These are phyloP conservation scores for Syngnathoides biaculeatus DNA, from an alignment of 2,113 vertebrate species.

Conservation along the genomic window DNA sequence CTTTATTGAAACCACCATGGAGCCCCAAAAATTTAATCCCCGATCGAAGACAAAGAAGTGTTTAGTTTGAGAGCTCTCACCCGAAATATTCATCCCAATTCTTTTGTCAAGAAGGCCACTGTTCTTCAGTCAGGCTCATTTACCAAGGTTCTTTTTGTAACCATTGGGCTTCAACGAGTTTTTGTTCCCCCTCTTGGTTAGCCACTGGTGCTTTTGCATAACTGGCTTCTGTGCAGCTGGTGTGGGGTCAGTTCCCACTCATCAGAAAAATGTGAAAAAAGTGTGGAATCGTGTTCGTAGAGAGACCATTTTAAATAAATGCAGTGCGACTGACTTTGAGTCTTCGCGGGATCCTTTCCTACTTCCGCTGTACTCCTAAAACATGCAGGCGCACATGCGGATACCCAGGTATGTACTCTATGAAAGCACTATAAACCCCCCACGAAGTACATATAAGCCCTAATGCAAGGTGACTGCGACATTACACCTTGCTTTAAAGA, in stretches of 20 bases:
- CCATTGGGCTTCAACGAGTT: background rate
- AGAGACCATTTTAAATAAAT: too few species aligned
- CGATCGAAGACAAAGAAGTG: background rate
- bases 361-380: too few species aligned
- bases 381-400: too few species aligned
- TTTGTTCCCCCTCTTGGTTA: background rate
- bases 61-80: background rate
- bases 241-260: too few species aligned
- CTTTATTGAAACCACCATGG: background rate
- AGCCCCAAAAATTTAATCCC: background rate
- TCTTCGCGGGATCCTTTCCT: too few species aligned
- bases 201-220: background rate
- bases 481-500: background rate
- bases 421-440: too few species aligned
- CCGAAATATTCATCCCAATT: background rate
- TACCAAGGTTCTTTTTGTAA: background rate
- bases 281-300: background rate
- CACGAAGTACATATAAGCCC: background rate
- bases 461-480: background rate
- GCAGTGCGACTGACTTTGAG: too few species aligned
- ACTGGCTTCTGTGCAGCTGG: background rate
- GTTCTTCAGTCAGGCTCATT: background rate
- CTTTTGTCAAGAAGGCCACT: background rate
- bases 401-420: too few species aligned
- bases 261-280: background rate